Percentiles rank a stretch among this genome's conserved stretches.
These are phyloP conservation scores for Philopotamus ludificatus DNA, from an alignment of 1,140 invertebrate species.

Conservation along the genomic window DNA sequence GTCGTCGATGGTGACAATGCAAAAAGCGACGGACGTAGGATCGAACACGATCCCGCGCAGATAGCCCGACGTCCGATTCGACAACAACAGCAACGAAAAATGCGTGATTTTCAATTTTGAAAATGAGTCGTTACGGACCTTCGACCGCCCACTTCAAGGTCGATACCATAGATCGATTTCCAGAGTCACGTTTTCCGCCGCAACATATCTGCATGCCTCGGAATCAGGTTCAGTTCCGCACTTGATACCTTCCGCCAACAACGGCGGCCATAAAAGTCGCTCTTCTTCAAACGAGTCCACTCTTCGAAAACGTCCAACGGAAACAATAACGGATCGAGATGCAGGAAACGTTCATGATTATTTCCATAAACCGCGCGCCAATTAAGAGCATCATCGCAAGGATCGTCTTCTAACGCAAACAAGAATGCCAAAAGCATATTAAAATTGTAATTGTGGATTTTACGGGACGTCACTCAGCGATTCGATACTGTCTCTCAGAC, in stretches of 20 bases:
- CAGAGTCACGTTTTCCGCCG: no score
- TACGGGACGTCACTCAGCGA: no score
- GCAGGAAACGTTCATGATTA: not conserved
- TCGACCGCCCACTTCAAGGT: no score
- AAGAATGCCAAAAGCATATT: not conserved
- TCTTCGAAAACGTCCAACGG: conserved; percentile 1
- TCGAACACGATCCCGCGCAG: not conserved
- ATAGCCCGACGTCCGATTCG: no score
- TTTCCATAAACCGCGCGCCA: not conserved
- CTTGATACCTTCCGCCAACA: conserved; percentile 1
- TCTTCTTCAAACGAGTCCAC: conserved; percentile 15
- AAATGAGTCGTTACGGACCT: no score
- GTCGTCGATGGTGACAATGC: not conserved
- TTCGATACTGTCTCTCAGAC: no score
- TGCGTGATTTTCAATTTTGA: no score
- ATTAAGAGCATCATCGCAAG: not conserved
- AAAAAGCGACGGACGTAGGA: not conserved
- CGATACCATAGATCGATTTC: no score
- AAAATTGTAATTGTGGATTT: not conserved
- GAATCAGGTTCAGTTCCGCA: conserved; percentile 3
- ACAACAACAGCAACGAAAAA: no score
- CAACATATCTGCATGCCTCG: not conserved
- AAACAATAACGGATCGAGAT: not conserved
- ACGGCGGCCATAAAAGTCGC: conserved; percentile 5
- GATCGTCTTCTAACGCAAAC: conserved; percentile 2